These are phyloP conservation scores for Nematopogon swammerdamellus DNA, from an alignment of 2,888 invertebrate species.

Conservation along the genomic window DNA sequence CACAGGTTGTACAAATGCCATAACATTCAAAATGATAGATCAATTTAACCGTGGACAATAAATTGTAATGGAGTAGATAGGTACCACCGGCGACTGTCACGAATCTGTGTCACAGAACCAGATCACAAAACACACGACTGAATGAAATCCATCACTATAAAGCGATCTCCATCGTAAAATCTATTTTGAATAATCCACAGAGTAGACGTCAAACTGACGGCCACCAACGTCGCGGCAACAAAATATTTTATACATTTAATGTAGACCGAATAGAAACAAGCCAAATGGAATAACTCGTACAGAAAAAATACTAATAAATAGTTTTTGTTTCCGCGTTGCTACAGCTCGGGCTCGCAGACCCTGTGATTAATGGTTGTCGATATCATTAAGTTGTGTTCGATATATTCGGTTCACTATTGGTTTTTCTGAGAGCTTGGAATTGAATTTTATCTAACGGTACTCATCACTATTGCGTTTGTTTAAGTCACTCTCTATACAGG, in stretches of 20 bases:
- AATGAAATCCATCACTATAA: neutral
- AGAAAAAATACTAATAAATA: neutral
- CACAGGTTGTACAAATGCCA: too few relatives aligned
- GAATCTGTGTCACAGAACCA: neutral
- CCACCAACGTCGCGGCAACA: neutral
- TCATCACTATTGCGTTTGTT: too few relatives aligned
- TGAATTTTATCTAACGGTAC: too few relatives aligned
- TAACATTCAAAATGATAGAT: too few relatives aligned
- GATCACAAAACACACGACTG: neutral
- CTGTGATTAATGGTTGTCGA: neutral
- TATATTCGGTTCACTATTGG: too few relatives aligned
- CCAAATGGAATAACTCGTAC: neutral
- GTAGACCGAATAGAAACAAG: neutral
- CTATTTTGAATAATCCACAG: neutral
- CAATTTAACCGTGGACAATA: neutral
- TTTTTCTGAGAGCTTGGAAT: too few relatives aligned
- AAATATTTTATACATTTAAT: neutral
- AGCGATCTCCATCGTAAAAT: neutral
- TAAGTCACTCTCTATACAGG: too few relatives aligned
- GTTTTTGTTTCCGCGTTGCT: neutral
- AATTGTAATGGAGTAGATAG: neutral
- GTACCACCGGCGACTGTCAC: neutral
- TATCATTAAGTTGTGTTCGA: neutral
- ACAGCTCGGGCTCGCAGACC: too few relatives aligned
- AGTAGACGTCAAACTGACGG: neutral